Evolutionary conservation across 2,113 vertebrate genomes (phyloP).

Genomic region (Silurus meridionalis): DNA sequence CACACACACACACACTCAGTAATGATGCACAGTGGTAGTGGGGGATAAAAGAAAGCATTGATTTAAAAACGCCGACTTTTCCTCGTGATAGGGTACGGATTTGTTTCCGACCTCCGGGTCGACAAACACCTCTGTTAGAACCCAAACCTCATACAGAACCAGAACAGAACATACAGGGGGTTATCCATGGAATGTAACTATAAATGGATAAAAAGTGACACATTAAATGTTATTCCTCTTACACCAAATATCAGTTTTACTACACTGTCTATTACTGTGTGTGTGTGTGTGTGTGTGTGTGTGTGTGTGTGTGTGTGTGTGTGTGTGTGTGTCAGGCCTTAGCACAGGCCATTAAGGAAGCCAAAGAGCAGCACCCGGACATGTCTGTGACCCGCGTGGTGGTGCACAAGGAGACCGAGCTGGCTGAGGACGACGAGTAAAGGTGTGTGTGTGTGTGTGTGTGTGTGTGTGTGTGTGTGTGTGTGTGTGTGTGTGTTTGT

Average conservation of each 20-base stretch:
- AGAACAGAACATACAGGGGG: no score
- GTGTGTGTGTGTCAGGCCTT: slow-evolving; percentile 78
- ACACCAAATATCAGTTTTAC: not conserved
- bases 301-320: slow-evolving; percentile 52
- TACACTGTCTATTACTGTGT: slow-evolving; percentile 7
- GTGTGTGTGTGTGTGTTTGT: no score
- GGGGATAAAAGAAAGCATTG: not conserved
- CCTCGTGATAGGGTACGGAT: not conserved
- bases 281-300: slow-evolving; percentile 61
- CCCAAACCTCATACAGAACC: not conserved
- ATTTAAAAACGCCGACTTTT: not conserved
- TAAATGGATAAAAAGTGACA: not conserved
- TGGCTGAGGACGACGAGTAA: slow-evolving; percentile 87
- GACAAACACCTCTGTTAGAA: no score
- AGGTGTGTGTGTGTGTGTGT: slow-evolving; percentile 49
- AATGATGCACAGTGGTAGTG: not conserved
- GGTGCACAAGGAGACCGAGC: slow-evolving; percentile 96
- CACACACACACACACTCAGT: not conserved
- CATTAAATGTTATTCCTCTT: no score
- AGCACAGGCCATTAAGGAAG: slow-evolving; percentile 98
- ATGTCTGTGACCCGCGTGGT: slow-evolving; percentile 99
- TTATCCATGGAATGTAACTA: not conserved
- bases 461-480: slow-evolving; percentile 16
- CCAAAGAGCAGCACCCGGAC: slow-evolving; percentile 98
- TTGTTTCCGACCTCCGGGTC: not conserved